Evolutionary conservation across 2,797 vertebrate species (phyloP).

Genomic region (Smutsia gigantea): DNA sequence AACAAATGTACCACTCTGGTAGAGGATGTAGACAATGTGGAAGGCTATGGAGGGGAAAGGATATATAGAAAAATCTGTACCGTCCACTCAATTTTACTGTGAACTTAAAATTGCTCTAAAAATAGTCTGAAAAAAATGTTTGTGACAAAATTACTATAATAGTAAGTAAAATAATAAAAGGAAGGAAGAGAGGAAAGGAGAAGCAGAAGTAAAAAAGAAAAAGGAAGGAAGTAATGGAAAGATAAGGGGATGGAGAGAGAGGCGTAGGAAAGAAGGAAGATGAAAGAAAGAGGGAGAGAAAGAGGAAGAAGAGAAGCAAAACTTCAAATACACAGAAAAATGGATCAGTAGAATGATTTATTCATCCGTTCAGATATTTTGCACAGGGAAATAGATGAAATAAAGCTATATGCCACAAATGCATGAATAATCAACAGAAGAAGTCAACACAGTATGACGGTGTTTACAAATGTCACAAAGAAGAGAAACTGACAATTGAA

Average conservation of each 20-base stretch:
- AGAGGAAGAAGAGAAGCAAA: neutral
- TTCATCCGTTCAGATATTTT: neutral
- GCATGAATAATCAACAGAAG: neutral
- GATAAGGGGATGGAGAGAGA: neutral
- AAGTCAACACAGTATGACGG: neutral
- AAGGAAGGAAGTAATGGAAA: too few relatives aligned
- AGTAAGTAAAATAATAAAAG: neutral
- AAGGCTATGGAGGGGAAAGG: neutral
- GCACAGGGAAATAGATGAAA: neutral
- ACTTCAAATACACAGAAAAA: neutral
- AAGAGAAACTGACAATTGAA: neutral
- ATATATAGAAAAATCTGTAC: neutral
- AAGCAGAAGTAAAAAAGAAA: too few relatives aligned
- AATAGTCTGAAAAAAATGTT: neutral
- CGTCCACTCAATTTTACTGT: neutral
- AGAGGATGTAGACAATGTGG: neutral
- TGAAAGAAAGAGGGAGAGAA: too few relatives aligned
- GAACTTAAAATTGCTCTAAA: neutral
- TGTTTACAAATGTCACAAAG: neutral
- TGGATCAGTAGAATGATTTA: neutral
- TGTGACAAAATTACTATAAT: neutral
- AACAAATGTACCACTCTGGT: neutral
- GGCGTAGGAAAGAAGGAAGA: neutral
- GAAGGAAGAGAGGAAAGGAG: neutral
- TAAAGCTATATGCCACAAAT: neutral